Evolutionary conservation across 1,140 invertebrate species (phyloP), one percentile per base, ranked within the genome.

Genomic region (Temnothorax curvispinosus): DNA sequence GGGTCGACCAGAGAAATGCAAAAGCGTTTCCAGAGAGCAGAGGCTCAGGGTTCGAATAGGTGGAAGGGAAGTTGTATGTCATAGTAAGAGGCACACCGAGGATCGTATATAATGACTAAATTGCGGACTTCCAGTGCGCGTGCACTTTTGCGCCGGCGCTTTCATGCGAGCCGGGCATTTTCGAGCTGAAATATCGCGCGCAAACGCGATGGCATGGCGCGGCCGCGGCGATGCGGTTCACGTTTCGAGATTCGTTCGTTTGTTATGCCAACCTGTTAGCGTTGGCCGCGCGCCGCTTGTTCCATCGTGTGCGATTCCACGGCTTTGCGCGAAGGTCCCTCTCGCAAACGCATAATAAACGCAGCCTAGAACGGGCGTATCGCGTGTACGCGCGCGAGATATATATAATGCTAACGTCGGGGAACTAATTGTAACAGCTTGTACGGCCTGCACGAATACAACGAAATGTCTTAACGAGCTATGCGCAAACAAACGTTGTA

Each of bases 81-180:
- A 85, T 38, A 38, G 67, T 81, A 67, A 52, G 58, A 90, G 80
- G 64, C 27, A 27, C 67, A 90, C 78, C 62, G 86, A 58, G 75
- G 69, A 81, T 75, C 58, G 56, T 27, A 5, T 41, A 6, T 90
- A 88, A 90, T 88, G 89, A 84, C 89, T 91, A 90, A 88, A 91
- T 90, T 88, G 82, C 89, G 50, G 86, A 90, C 72, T 91, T 91
- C 87, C 89, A 90, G 89, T 91, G 58, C 89, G 78, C 38, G 58
- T 90, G 87, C 78, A 91, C 89, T 90, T 86, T 90, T 60, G 81
- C 89, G 80, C 71, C 71, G 64, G 69, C 76, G 86, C 69, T 86
- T 86, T 60, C 64, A 62, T 62, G 85, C 76, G 62, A 47, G 27
- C 60, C 60, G 52, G 82, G 32, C 32, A 60, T 89, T 87, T 89